Evolutionary conservation across 2,113 vertebrate species (phyloP).

Genomic region (Cariama cristata): DNA sequence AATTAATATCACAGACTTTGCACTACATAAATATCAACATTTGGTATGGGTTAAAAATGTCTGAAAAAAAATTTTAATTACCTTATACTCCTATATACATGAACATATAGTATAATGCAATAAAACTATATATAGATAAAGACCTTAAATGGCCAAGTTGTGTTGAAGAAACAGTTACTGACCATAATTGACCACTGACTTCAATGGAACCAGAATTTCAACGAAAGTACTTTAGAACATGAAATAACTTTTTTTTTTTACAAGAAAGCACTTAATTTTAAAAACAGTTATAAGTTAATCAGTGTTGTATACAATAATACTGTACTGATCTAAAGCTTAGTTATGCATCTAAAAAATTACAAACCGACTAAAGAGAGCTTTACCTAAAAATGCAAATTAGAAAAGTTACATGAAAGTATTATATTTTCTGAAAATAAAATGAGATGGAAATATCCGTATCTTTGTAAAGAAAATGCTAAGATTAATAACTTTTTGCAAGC

Average conservation of each 20-base stretch:
- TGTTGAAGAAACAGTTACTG: not conserved
- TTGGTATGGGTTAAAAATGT: not conserved
- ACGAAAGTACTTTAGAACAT: not conserved
- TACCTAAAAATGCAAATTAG: not conserved
- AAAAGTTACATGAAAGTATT: not conserved
- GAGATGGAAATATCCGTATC: not conserved
- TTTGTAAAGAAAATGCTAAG: not conserved
- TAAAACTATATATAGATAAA: not conserved
- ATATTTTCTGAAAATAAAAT: not conserved
- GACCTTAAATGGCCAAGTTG: not conserved
- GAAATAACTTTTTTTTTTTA: not conserved
- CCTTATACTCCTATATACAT: not conserved
- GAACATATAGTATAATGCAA: not conserved
- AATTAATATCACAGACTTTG: not conserved
- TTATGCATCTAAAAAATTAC: not conserved
- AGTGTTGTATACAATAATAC: not conserved
- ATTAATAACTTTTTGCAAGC: not conserved
- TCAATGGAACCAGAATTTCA: not conserved
- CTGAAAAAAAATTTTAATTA: not conserved
- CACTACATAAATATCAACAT: not conserved
- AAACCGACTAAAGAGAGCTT: not conserved
- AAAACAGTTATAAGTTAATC: not conserved
- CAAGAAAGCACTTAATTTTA: not conserved
- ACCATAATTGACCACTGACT: not conserved
- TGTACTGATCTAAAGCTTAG: not conserved